Evolutionary conservation across 2,888 invertebrate species (phyloP), one percentile per base, ranked within the genome.

Genomic region (Epinotia ramella): DNA sequence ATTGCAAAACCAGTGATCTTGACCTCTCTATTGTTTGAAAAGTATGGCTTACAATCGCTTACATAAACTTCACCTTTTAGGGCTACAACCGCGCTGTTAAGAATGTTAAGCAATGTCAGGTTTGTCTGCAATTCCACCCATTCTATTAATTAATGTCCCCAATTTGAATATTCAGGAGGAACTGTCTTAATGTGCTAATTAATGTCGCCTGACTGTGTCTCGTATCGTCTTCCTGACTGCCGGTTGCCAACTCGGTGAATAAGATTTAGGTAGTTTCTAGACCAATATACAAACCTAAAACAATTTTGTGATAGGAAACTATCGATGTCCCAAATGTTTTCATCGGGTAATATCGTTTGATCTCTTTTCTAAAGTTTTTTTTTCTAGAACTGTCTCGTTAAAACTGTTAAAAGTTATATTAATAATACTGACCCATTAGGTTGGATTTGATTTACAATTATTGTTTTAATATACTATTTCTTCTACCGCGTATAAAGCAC

Each of bases 21-120:
- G 76, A 76, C 66, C 72, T 28, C 49, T 33, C 71, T 46, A 76
- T 76, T 76, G 76, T 76, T 72, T 72, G 56, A 67, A 57, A 28
- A 74, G 66, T 60, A 46, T 67, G 66, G 28, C 68, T 63, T 68
- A 71, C 69, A 59, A 60, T 56, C 18, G 67, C 18, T 72, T 71
- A 72, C 76, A 24, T 67, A 72, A 53, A 76, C 53, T 53, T 56
- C 53, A 71, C 69, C 65, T 68, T 67, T 53, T 24, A 2, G 33
- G 18, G 46, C 24, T 56, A 18, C 18, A 66, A 73, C 53, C n/a
- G 18, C 13, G n/a, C 16, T 7, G 62, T 46, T 2, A 9, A 18
- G n/a, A 11, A n/a, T 33, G 5, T 44, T 44, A n/a, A 60, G 44
- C 71, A 73, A 56, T 56, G n/a, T 24, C 57, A n/a, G 44, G 13